A percentile compares a stretch with the other conserved stretches of the same genome.
These are phyloP conservation scores for Nudaria mundana DNA, from an alignment of 2,888 invertebrate genomes.

Conservation along the genomic window DNA sequence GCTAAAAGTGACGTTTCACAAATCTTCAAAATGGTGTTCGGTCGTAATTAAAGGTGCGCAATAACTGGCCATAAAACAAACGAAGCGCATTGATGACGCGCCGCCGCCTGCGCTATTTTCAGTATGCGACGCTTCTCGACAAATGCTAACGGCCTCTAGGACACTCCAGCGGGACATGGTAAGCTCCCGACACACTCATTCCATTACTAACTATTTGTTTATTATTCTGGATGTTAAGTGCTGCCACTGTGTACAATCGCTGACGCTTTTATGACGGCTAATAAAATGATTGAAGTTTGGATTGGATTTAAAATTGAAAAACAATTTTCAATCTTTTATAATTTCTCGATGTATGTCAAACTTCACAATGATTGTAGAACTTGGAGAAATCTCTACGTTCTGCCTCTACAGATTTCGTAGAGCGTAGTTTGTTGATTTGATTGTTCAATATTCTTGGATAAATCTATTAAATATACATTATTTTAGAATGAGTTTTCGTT, in stretches of 20 bases:
- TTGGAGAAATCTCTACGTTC: no score
- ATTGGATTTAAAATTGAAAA: slow-evolving; percentile 6
- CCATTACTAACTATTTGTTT: slow-evolving; percentile 29
- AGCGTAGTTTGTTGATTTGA: no score
- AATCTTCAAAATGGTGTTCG: slow-evolving; percentile 68
- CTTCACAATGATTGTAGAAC: no score
- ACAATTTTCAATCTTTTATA: slow-evolving; percentile 6
- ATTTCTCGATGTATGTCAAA: no score
- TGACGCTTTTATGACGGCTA: slow-evolving; percentile 14
- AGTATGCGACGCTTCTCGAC: slow-evolving; percentile 70
- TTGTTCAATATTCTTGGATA: no score
- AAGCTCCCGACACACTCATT: slow-evolving; percentile 20
- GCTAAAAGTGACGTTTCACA: slow-evolving; percentile 71
- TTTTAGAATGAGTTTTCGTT: no score
- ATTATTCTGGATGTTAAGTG: slow-evolving; percentile 21
- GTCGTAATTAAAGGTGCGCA: slow-evolving; percentile 73
- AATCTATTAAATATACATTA: no score
- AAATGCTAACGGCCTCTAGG: slow-evolving; percentile 80
- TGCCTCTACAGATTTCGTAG: no score
- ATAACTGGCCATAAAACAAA: slow-evolving; percentile 74
- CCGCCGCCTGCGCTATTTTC: slow-evolving; percentile 67
- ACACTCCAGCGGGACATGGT: slow-evolving; percentile 56
- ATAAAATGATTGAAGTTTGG: slow-evolving; percentile 14
- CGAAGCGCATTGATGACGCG: slow-evolving; percentile 71
- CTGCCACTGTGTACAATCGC: slow-evolving; percentile 17